Evolutionary conservation across 92 coral and sea anemone species (phyloP), one percentile per base, ranked within the genome.

Genomic region (Phymanthus crucifer): DNA sequence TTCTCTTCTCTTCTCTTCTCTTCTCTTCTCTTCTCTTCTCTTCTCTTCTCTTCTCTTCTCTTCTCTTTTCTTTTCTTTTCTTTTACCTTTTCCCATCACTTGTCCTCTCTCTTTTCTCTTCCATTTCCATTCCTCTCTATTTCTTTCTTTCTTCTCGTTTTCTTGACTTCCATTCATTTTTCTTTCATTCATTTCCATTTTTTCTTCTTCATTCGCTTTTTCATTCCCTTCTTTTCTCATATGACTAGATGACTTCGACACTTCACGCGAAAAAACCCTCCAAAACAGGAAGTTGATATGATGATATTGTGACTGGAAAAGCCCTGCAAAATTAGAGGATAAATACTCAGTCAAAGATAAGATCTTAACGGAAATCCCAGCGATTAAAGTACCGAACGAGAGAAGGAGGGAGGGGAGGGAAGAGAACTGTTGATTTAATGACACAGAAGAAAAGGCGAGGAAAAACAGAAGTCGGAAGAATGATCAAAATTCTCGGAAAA

Each of bases 111-210:
- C 64, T 14, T 32, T 79, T 77, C 11, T 8, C 71, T 35, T 77
- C 35, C 14, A 31, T 72, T 16, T 23, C 65, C 46, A 65, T 74
- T 45, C 12, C 36, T 58, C 12, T 54, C 26, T 56, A 50, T 36
- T n/a, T 52, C 68, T 54, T 34, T 52, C 57, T 38, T 21, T 24
- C 23, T 77, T 73, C 82, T 83, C 40, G 61, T 78, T 27, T 72
- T 82, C 47, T 83, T 80, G 35, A 81, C 87, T 0, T 50, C 61
- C 45, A 82, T 85, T 47, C 78, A 72, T 66, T 87, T 77, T 73
- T 89, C 91, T n/a, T 75, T 21, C 74, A 16, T 32, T 34, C 70
- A 61, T 80, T 80, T 71, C 50, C 83, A 6, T 36, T 43, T 66
- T 40, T 64, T 0, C 38, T 68, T 11, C 11, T 17, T 12, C 24